phyloP scores from a whole-genome alignment of 2,797 vertebrate genomes.

The Mycteria americana region DNA sequence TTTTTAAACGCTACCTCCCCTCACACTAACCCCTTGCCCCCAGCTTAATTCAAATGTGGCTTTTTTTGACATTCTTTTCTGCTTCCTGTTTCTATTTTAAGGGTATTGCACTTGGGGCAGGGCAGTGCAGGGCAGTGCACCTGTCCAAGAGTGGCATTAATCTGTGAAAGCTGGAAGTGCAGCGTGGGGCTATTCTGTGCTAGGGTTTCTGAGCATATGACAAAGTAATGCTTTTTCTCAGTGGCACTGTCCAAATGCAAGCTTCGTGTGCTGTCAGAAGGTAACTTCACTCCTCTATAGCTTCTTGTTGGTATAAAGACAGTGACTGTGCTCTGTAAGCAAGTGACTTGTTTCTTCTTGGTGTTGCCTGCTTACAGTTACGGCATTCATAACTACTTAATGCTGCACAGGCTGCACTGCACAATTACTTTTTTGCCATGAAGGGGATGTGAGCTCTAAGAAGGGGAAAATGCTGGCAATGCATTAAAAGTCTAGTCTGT shows the following conservation, averaged over 20 bases:
- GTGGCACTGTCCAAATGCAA: not conserved
- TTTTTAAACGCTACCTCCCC: not conserved
- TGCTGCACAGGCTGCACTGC: not conserved
- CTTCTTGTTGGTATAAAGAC: not conserved
- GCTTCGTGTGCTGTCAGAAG: not conserved
- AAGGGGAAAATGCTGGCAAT: not conserved
- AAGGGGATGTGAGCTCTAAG: not conserved
- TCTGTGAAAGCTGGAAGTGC: not conserved
- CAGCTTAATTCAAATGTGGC: not conserved
- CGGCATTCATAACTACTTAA: not conserved
- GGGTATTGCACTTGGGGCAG: not conserved
- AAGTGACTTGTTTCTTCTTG: not conserved
- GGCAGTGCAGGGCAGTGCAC: too few relatives aligned
- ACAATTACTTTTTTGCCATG: not conserved
- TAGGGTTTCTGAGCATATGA: not conserved
- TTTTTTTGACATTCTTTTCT: not conserved
- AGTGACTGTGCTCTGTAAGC: not conserved
- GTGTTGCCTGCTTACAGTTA: not conserved
- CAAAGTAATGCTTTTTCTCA: not conserved
- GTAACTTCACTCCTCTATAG: not conserved
- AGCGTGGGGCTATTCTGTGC: not conserved
- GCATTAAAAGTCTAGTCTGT: too few relatives aligned
- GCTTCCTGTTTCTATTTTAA: not conserved
- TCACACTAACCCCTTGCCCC: not conserved
- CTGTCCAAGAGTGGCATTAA: not conserved